Evolutionary conservation across 35 echinoderm and acorn worm genomes (phyloP).

Genomic region (Eucidaris tribuloides): DNA sequence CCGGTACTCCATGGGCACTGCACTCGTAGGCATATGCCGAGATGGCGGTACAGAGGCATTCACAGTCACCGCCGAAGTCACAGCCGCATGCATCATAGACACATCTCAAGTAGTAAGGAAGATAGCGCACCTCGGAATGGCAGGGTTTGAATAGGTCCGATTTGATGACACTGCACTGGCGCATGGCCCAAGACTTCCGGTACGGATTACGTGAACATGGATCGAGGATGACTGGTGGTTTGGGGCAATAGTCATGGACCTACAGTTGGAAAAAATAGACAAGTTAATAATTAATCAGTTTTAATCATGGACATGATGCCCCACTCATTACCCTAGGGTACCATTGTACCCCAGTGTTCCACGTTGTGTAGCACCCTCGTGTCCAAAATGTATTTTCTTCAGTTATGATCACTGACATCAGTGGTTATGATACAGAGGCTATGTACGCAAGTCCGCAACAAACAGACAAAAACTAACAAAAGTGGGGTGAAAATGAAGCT

Average conservation of each 20-base stretch:
- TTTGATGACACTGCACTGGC: slow-evolving; percentile 50
- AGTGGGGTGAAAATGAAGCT: too few species aligned
- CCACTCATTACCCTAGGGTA: too few species aligned
- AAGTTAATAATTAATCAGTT: too few species aligned
- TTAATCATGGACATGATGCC: too few species aligned
- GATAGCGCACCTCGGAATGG: slow-evolving; percentile 27
- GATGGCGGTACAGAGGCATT: slow-evolving; percentile 82
- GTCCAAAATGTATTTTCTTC: too few species aligned
- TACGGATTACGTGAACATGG: slow-evolving; percentile 51
- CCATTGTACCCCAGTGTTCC: too few species aligned
- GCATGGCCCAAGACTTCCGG: slow-evolving; percentile 56
- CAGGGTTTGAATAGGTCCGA: slow-evolving; percentile 50
- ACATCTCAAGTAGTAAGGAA: slow-evolving; percentile 39
- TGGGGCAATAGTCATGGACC: slow-evolving; percentile 51
- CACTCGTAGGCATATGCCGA: slow-evolving; percentile 67
- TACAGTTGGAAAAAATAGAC: neutral
- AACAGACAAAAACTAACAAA: too few species aligned
- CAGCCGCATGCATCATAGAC: slow-evolving; percentile 79
- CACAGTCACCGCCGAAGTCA: slow-evolving; percentile 79
- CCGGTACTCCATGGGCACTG: slow-evolving; percentile 50
- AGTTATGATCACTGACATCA: too few species aligned
- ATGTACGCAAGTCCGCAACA: too few species aligned
- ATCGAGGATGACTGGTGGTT: slow-evolving; percentile 32
- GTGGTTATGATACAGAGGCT: too few species aligned
- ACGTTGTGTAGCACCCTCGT: too few species aligned